phyloP scores from a whole-genome alignment of 2,113 vertebrate species.

The Paradoxurus hermaphroditus region DNA sequence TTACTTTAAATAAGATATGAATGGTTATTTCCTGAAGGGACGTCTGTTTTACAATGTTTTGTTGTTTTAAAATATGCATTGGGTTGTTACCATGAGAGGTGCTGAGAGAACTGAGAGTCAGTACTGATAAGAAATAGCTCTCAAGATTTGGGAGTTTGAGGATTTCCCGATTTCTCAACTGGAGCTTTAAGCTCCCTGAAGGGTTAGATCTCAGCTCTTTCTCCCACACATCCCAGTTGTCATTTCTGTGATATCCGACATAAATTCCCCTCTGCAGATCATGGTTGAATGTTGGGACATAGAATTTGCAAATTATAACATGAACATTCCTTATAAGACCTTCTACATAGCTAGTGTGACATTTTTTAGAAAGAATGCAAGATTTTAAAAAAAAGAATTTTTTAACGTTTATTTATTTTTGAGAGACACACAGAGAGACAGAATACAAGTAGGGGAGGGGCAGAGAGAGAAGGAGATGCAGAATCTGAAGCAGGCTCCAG shows the following conservation, averaged over 20 bases:
- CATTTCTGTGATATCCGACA: not conserved
- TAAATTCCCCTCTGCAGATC: not conserved
- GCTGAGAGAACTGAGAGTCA: not conserved
- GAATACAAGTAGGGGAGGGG: no score
- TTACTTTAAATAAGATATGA: not conserved
- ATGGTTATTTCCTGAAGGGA: not conserved
- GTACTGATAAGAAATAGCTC: not conserved
- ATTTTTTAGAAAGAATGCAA: not conserved
- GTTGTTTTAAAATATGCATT: not conserved
- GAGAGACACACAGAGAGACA: no score
- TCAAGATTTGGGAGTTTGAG: not conserved
- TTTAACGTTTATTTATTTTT: no score
- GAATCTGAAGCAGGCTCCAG: no score
- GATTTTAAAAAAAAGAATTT: not conserved
- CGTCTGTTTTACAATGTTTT: not conserved
- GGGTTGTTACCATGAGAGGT: not conserved
- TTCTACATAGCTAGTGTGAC: rapidly evolving
- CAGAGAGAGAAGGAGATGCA: no score
- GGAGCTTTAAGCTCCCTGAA: not conserved
- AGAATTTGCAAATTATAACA: not conserved
- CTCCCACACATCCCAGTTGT: not conserved
- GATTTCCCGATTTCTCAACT: not conserved
- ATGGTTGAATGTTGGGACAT: not conserved
- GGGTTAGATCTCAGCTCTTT: not conserved
- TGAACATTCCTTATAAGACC: not conserved